Base-by-base conservation (phyloP, 2,113 vertebrate species). In the Microcebus griseorufus region DNA sequence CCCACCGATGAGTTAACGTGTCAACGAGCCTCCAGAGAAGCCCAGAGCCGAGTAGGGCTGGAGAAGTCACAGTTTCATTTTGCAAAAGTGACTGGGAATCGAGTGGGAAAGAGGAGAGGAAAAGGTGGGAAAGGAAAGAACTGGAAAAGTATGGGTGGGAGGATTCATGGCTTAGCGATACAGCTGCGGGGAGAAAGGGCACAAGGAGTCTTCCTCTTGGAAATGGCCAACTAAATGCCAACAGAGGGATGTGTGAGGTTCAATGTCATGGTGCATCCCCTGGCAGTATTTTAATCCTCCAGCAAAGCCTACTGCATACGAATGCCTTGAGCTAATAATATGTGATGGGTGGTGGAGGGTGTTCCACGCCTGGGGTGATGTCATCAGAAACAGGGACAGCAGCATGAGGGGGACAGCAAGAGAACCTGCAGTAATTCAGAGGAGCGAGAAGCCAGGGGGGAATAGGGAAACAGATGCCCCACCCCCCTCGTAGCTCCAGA, bases 391-490 rank as follows among this genome's bases (percentile, higher is more conserved):
- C 27, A 12, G 25, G 32, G 42, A 11, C n/a, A 14, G 75, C 75
- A 42, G 29, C 14, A 1, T 81, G 89, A 34, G n/a, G 81, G 4
- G 73, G 45, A 78, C 29, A 78, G n/a, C 8, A n/a, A 60, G 29
- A n/a, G 42, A 45, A 72, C 16, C 81, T 65, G 13, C 32, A 37
- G 39, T 58, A 32, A 94, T 39, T 73, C 72, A 95, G 88, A 92
- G 45, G n/a, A 8, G n/a, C 32, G 4, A 6, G 23, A 70, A 55
- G 17, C 23, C 29, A 55, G 9, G 14, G 69, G 14, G 39, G 58
- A 65, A n/a, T 0, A n/a, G 62, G 83, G 60, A 78, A 72, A 64
- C 9, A 0, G 20, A 39, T 16, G 3, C 34, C 23, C 72, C 18
- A 12, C 45, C 6, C 11, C 2, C 55, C 45, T 25, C 48, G 37